Evolutionary conservation across 2,113 vertebrate genomes (phyloP).

Genomic region (Gallinago media): DNA sequence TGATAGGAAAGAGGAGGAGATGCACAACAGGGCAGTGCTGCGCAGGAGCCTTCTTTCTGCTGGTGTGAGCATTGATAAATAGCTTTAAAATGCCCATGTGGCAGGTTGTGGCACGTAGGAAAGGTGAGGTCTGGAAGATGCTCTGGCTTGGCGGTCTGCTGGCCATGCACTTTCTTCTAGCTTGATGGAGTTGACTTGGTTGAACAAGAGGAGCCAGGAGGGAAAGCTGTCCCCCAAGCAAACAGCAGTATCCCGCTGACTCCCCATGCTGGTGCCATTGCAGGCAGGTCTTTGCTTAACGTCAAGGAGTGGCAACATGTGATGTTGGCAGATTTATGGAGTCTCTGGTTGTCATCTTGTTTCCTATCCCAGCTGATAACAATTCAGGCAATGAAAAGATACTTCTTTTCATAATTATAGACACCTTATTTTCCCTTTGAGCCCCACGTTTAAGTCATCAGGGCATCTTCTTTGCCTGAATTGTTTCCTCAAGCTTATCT

Average conservation of each 20-base stretch:
- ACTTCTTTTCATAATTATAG: conserved; percentile 3
- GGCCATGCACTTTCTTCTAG: conserved; percentile 1
- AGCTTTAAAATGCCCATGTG: not conserved
- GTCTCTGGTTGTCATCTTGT: not conserved
- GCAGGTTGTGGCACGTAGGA: not conserved
- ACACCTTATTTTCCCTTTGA: conserved; percentile 10
- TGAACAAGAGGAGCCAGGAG: not conserved
- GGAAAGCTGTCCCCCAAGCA: not conserved
- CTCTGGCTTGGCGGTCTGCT: not conserved
- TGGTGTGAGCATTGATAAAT: not conserved
- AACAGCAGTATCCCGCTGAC: not conserved
- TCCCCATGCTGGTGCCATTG: not conserved
- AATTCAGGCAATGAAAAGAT: not conserved
- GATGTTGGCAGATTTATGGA: not conserved
- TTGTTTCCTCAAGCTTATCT: conserved; percentile 43
- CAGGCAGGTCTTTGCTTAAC: not conserved
- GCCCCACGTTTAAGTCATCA: not conserved
- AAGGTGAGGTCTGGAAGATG: conserved; percentile 6
- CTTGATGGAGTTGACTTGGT: not conserved
- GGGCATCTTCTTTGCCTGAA: not conserved
- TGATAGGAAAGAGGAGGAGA: not conserved
- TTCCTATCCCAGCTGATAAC: not conserved
- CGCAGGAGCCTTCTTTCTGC: not conserved
- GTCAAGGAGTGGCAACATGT: not conserved
- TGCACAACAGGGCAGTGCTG: not conserved